Base-by-base conservation (phyloP, 2,888 invertebrate species). In the Strigamia maritima region DNA sequence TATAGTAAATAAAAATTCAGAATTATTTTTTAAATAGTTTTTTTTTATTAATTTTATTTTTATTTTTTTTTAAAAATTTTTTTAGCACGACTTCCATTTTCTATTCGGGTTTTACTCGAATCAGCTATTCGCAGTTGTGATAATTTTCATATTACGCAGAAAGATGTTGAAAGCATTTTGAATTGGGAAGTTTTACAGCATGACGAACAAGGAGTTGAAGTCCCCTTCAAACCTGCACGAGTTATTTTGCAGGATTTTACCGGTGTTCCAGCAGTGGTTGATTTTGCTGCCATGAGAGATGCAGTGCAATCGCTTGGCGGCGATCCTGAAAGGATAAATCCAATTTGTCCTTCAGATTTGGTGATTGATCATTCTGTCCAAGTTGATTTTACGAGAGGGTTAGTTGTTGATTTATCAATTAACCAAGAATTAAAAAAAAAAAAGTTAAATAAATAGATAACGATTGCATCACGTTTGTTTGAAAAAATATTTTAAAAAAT, bases 321-420 rank as follows among this genome's bases (percentile, higher is more conserved):
- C 0, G 90, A 98, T 87, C 94, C 97, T 0, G 90, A 95, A 83
- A 93, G 92, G 86, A 98, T 99, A 84, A 98, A 99, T 88, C 98
- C 98, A 0, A 91, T 95, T 80, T 98, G 98, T 84, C 98, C 98
- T 0, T 96, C 97, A 0, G 98, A 99, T 88, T 89, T 99, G 82
- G 98, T 99, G 65, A 97, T 99, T 79, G 99, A 99, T 87, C 98
- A 99, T 85, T 98, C 98, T 0, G 93, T 99, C 75, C 98, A 98
- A 87, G 98, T 97, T 35, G 98, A 99, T 88, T 95, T 94, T 85
- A 90, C 91, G 3, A 89, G 88, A 82, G 87, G 87, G 89, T 89
- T 82, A 82, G 80, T 82, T 40, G 80, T 82, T 40, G 40, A 40
- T 40, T 40, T n/a, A n/a, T n/a, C n/a, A n/a, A n/a, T n/a, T n/a